Evolutionary conservation across 2,888 invertebrate genomes (phyloP), one percentile per base, ranked within the genome.

Genomic region (Lycaena phlaeas): DNA sequence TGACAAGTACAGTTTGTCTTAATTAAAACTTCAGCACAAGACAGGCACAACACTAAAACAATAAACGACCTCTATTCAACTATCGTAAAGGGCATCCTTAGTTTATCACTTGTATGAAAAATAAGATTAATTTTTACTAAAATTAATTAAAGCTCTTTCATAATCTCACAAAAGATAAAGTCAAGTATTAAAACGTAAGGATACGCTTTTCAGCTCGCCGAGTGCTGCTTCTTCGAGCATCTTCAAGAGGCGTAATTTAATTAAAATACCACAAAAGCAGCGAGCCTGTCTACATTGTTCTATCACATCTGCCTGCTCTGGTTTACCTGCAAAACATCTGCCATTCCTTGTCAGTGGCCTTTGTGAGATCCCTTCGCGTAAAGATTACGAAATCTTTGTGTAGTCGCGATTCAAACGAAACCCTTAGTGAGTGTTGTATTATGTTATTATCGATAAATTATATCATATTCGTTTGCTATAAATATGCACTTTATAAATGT

Each of bases 321-420:
- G 64, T 75, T 77, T 75, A 74, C 73, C 76, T 76, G 72, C 61
- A 49, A 45, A 58, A 71, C 79, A 82, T 78, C 81, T 79, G 82
- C 74, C 66, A 54, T 56, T 46, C 57, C 47, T 54, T 52, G 46
- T 45, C 42, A 47, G 47, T 43, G 38, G 41, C 53, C 50, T 51
- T 61, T 61, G 57, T 61, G 49, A 42, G 50, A 46, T 56, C 73
- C 71, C 68, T 72, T 67, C 55, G 69, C 73, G 69, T 71, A 75
- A 70, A 72, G 72, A 76, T 75, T 69, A 65, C 55, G 63, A 52
- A 61, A 66, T 70, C 70, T 69, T 68, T 70, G 68, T 62, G 44
- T 43, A 57, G 47, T 40, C 51, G 47, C 48, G 46, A 45, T 52
- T 51, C 45, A 53, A 56, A 57, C 58, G 58, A 62, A 67, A 67